Evolutionary conservation across 2,797 vertebrate genomes (phyloP), one percentile per base, ranked within the genome.

Genomic region (Xiphorhynchus erythropygius): DNA sequence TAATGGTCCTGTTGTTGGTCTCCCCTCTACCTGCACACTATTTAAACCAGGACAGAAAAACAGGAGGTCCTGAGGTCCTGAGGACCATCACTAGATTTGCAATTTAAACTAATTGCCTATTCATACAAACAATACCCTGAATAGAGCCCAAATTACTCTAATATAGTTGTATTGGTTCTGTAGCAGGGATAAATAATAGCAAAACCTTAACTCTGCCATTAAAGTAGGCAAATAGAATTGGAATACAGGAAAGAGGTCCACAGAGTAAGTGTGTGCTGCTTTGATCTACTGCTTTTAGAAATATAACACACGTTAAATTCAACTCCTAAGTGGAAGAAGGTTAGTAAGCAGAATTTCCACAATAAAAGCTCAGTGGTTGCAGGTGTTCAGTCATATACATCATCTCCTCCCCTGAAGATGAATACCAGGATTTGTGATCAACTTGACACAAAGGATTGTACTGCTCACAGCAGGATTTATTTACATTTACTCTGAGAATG

Each of bases 391-490:
- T 98, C 97, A 98, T 97, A 98, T 97, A 98, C 97, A 98, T 97
- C 97, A 94, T 98, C 98, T 98, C 98, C 97, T 98, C 97, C 95
- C 86, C 96, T 97, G 97, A 98, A 98, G 97, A 97, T 97, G 96
- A 98, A 98, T 96, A 90, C 97, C 96, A 97, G 96, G 97, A 98
- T 97, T 98, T 99, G 98, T 96, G 97, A 99, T 98, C 96, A 98
- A 98, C 98, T 99, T 99, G 98, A 98, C 98, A 98, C 97, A 98
- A 95, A 98, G 98, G 98, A 98, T 98, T 98, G 98, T 98, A 98
- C 98, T 97, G 96, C 97, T 96, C 98, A 96, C 98, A 99, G 98
- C 98, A 98, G 98, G 98, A 97, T 97, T 96, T 97, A 95, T 97
- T 98, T 98, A 97, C 98, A 98, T 98, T 98, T 97, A 97, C 97